phyloP scores from a whole-genome alignment of 2,797 vertebrate species.

The Peromyscus attwateri region DNA sequence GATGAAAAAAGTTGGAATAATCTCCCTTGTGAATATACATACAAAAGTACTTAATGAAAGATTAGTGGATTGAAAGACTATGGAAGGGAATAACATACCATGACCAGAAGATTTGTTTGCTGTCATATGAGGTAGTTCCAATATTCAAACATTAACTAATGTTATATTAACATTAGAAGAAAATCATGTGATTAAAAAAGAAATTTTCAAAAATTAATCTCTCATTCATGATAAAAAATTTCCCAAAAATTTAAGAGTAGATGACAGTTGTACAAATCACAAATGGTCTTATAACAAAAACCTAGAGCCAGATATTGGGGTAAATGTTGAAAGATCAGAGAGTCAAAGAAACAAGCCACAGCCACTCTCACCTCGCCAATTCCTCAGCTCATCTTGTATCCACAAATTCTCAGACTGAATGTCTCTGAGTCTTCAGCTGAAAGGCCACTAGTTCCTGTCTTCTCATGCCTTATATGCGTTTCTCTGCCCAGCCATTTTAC shows the following conservation, averaged over 20 bases:
- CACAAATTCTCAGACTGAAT: too few species aligned
- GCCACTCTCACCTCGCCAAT: too few species aligned
- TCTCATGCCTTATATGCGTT: too few species aligned
- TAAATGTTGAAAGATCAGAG: too few species aligned
- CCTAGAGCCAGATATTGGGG: too few species aligned
- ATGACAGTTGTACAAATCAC: background rate
- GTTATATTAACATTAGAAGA: background rate
- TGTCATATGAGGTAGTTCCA: background rate
- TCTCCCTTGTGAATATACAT: background rate
- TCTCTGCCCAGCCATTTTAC: too few species aligned
- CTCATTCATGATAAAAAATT: background rate
- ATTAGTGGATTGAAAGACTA: background rate
- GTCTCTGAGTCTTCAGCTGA: too few species aligned
- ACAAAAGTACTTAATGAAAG: background rate
- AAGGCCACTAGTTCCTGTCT: too few species aligned
- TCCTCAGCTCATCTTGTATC: too few species aligned
- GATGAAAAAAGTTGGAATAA: background rate
- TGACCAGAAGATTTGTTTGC: background rate
- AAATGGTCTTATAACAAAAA: too few species aligned
- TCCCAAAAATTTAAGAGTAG: background rate
- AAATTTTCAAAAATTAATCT: background rate
- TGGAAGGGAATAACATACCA: background rate
- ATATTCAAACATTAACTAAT: conserved; percentile 25
- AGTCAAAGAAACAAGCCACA: too few species aligned
- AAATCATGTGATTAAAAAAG: conserved; percentile 2